Evolutionary conservation across 2,113 vertebrate species (phyloP).

Genomic region (Pluvialis apricaria): DNA sequence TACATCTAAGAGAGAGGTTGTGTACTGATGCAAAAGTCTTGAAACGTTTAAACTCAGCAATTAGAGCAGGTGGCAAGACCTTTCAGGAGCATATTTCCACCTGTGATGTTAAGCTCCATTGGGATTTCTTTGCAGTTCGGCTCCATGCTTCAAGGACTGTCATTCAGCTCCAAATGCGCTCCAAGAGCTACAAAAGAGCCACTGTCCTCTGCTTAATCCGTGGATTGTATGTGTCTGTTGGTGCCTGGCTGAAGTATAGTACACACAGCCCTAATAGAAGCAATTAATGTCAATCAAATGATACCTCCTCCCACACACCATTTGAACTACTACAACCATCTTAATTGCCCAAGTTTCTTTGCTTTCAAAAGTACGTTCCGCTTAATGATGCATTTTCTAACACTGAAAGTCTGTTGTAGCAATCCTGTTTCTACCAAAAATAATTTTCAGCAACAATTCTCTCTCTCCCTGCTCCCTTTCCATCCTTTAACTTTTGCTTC

Average conservation of each 20-base stretch:
- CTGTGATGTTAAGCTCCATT: constrained; percentile 44
- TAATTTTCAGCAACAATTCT: constrained; percentile 6
- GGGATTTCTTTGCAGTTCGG: neutral
- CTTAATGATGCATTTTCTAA: constrained; percentile 8
- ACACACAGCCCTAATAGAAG: constrained; percentile 39
- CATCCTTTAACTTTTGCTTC: constrained; percentile 7
- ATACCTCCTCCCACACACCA: constrained; percentile 35
- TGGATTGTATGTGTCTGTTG: constrained; percentile 23
- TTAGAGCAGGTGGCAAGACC: constrained; percentile 41
- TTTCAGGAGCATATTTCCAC: constrained; percentile 33
- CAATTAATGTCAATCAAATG: constrained; percentile 64
- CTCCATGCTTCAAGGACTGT: constrained; percentile 5
- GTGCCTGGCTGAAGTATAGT: constrained; percentile 31
- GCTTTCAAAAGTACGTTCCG: neutral
- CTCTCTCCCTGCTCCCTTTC: neutral
- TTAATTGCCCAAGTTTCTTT: constrained; percentile 11
- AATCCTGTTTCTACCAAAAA: neutral
- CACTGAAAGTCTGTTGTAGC: constrained; percentile 32
- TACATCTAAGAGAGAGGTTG: neutral
- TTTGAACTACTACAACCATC: constrained; percentile 5
- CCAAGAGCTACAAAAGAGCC: constrained; percentile 50
- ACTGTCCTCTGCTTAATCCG: constrained; percentile 42
- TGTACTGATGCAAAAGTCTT: neutral
- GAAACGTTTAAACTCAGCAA: constrained; percentile 19
- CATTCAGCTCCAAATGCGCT: constrained; percentile 25